Evolutionary conservation across 2,888 invertebrate genomes (phyloP), one percentile per base, ranked within the genome.

Genomic region (Ferrisia virgata): DNA sequence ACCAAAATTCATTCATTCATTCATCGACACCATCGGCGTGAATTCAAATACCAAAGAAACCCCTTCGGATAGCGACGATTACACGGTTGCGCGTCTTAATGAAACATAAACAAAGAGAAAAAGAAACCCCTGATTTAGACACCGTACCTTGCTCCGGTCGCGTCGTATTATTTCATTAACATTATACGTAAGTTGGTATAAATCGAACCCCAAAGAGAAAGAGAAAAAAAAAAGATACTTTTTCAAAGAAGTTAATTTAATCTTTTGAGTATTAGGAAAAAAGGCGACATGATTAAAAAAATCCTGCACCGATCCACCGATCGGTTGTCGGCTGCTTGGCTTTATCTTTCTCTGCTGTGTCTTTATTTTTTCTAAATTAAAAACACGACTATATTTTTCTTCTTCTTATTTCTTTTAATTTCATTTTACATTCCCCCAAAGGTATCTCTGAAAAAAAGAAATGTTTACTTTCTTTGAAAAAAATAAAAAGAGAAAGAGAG

Each of bases 381-480:
- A 58, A 72, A 43, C 43, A 83, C 79, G 78, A 72, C 80, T 53
- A 64, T 80, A 47, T 76, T 58, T 84, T 69, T 36, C 79, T 84
- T 81, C 81, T n/a, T 28, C 72, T 40, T 33, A 28, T 82, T 72
- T 64, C 64, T 84, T 64, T 78, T 69, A 64, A n/a, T 58, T 47
- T 39, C 36, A 40, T 82, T 53, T 76, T 33, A 43, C 64, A 58
- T 18, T 64, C 82, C 58, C 82, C 58, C 82, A 58, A 53, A 22
- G 79, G 82, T 84, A 81, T 83, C 79, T 85, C n/a, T n/a, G n/a
- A n/a, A 15, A 47, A 81, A 58, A 81, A 81, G 58, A 81, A 81
- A 76, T 76, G 72, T 76, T 76, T 76, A 76, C 85, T 85, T 84
- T 85, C 85, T 85, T 85, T 85, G 58, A 84, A 78, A 36, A 39